Evolutionary conservation across 2,888 invertebrate genomes (phyloP).

Genomic region (Graphium colonna): DNA sequence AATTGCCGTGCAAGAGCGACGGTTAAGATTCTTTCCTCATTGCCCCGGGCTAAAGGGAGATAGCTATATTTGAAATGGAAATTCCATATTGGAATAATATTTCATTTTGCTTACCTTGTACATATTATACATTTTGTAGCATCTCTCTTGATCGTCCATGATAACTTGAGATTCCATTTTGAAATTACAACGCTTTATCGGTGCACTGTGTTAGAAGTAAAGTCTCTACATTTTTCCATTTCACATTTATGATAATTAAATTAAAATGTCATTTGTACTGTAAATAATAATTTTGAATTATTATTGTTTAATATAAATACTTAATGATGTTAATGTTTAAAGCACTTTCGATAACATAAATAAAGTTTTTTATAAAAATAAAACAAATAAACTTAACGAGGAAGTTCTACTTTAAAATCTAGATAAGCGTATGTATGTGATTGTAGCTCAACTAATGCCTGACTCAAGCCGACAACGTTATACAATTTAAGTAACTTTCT

Average conservation of each 20-base stretch:
- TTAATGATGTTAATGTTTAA: neutral
- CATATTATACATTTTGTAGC: slow-evolving; percentile 68
- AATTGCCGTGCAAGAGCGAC: slow-evolving; percentile 19
- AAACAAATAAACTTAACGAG: too few relatives aligned
- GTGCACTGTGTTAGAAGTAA: neutral
- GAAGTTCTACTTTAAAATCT: too few relatives aligned
- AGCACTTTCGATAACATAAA: too few relatives aligned
- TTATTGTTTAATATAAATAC: neutral
- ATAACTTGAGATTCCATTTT: slow-evolving; percentile 63
- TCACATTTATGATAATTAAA: neutral
- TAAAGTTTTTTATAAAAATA: too few relatives aligned
- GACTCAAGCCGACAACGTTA: neutral
- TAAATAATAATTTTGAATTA: neutral
- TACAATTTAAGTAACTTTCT: slow-evolving; percentile 8
- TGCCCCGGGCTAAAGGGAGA: slow-evolving; percentile 12
- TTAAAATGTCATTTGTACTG: too few relatives aligned
- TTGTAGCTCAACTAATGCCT: neutral
- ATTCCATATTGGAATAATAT: slow-evolving; percentile 20
- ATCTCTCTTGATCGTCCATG: slow-evolving; percentile 60
- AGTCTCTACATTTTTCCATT: neutral
- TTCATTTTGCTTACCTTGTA: slow-evolving; percentile 59
- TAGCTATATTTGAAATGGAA: slow-evolving; percentile 18
- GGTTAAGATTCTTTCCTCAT: slow-evolving; percentile 14
- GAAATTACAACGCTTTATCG: slow-evolving; percentile 35
- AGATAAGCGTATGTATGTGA: neutral